Evolutionary conservation across 1,140 invertebrate genomes (phyloP).

Genomic region (Drosophila willistoni): DNA sequence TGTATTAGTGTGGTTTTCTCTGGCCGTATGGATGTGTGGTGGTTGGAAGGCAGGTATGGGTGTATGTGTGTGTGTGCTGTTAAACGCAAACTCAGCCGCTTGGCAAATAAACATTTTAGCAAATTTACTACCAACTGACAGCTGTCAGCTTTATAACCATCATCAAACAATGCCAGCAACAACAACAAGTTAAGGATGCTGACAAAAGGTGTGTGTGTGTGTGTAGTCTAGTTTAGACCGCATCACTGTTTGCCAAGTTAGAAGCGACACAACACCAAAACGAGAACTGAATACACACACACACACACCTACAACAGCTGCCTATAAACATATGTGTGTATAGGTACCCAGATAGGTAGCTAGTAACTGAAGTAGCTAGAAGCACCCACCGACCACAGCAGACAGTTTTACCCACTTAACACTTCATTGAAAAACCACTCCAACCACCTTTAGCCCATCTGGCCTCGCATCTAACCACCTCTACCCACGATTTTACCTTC

Average conservation of each 20-base stretch:
- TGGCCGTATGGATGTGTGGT: neutral
- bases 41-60: neutral
- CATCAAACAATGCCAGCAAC: conserved; percentile 68
- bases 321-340: conserved; percentile 3
- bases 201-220: conserved; percentile 54
- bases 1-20: conserved; percentile 35
- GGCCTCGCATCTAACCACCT: neutral
- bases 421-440: conserved; percentile 82
- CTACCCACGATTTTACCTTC: too few relatives aligned
- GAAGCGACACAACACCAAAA: conserved; percentile 34
- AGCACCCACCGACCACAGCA: conserved; percentile 33
- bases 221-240: conserved; percentile 39
- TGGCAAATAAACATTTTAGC: conserved; percentile 81
- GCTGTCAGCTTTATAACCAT: conserved; percentile 82
- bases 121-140: conserved; percentile 82
- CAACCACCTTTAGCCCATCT: conserved; percentile 62
- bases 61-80: conserved; percentile 51
- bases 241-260: conserved; percentile 62
- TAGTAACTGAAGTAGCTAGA: conserved; percentile 49
- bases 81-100: conserved; percentile 78
- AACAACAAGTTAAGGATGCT: conserved; percentile 28
- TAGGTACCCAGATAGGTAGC: neutral
- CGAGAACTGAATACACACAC: conserved; percentile 67
- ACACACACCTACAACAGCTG: conserved; percentile 15
- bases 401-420: conserved; percentile 75